Conservation (phyloP, 64 coral and sea anemone genomes). For the Anthopleura sola region DNA sequence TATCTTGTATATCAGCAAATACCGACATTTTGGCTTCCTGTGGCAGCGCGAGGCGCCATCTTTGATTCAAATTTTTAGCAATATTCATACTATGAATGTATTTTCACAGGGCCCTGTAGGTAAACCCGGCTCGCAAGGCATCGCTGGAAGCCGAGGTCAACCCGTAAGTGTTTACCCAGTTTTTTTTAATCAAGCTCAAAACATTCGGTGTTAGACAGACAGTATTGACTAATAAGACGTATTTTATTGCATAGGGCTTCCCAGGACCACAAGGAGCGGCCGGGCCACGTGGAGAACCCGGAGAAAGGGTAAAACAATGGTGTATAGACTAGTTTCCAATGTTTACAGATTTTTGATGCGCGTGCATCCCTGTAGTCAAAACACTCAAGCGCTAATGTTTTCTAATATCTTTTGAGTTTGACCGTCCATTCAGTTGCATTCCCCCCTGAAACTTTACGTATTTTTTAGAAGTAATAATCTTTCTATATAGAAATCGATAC, state of each 20-base stretch:
- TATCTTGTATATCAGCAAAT: too few species aligned
- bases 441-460: too few species aligned
- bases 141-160: conserved; percentile 22
- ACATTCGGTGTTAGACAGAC: not conserved
- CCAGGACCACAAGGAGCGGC: not conserved
- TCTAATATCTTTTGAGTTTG: too few species aligned
- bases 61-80: not conserved
- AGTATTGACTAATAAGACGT: not conserved
- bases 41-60: not conserved
- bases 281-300: conserved; percentile 7
- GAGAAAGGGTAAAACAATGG: conserved; percentile 16
- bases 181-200: too few species aligned
- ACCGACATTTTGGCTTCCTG: not conserved
- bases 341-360: too few species aligned
- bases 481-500: too few species aligned
- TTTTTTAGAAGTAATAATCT: too few species aligned
- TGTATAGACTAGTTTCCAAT: too few species aligned
- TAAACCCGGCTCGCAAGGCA: not conserved
- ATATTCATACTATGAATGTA: not conserved
- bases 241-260: not conserved
- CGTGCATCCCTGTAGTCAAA: too few species aligned
- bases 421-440: too few species aligned
- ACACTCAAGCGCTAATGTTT: too few species aligned
- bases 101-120: not conserved
- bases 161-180: not conserved